Base-by-base conservation (phyloP, 1,140 invertebrate genomes). In the Lepidostoma basale region DNA sequence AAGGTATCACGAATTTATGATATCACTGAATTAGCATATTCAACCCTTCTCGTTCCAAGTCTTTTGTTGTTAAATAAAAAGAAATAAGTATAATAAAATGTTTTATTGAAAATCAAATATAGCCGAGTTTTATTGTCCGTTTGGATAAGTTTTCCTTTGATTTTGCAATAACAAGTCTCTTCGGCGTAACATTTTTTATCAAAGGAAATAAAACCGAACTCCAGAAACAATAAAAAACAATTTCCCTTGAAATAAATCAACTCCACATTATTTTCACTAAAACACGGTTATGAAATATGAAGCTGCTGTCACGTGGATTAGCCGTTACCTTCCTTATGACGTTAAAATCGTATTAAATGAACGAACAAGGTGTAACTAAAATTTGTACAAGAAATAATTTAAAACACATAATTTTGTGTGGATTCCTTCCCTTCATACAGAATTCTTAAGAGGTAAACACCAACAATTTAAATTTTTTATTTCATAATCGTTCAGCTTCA, bases 251-350 rank as follows among this genome's bases (percentile, higher is more conserved):
- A 36, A 36, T 36, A 36, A 36, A 36, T 36, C 14, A 36, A n/a
- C 33, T 2, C 33, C 14, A 36, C 10, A 12, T 36, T 12, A 36
- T 36, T 36, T 36, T 2, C 10, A 36, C 5, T n/a, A 36, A 36
- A 36, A 36, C 10, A 36, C 10, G 9, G 33, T 36, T 9, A n/a
- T n/a, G 14, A 36, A 36, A 36, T 36, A 6, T 2, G 33, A 12
- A 36, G 9, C 5, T 9, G 33, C 9, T n/a, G 33, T n/a, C 33
- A 36, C 33, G 33, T 9, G 9, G 22, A 49, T 49, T 49, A 49
- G 12, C 18, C 45, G 45, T n/a, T n/a, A 49, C 45, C 45, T 49
- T 49, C n/a, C 45, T 49, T 49, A 49, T 49, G 22, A 49, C 45
- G 45, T 10, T 22, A 23, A 23, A 22, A 22, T n/a, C 22, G 45